Conservation (phyloP, 2,113 vertebrate species). For the Coreoperca whiteheadi region DNA sequence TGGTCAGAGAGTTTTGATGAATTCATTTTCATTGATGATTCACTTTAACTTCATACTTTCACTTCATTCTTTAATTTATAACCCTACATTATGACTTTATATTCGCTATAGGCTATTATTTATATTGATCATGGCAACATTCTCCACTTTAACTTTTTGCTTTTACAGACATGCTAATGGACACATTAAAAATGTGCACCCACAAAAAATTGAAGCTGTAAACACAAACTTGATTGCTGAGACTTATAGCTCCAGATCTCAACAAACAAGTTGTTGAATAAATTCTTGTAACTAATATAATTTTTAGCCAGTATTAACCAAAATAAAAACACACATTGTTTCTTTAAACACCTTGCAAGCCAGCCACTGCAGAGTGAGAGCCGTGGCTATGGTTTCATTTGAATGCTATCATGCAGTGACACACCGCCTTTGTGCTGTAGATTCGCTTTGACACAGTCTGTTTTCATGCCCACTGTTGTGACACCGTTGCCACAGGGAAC, state of each 20-base stretch:
- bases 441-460: constrained; percentile 53
- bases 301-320: neutral
- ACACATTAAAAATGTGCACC: constrained; percentile 2
- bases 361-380: constrained; percentile 6
- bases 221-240: neutral
- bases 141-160: neutral
- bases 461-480: constrained; percentile 59
- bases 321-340: neutral
- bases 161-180: neutral
- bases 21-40: constrained; percentile 28
- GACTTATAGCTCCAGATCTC: neutral
- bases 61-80: no score
- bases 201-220: neutral
- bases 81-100: neutral
- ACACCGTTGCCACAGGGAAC: constrained; percentile 39
- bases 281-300: neutral
- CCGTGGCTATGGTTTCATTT: constrained; percentile 15
- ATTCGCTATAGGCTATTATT: neutral
- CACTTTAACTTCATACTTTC: neutral
- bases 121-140: neutral
- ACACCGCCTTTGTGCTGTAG: constrained; percentile 23
- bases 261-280: neutral
- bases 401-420: constrained; percentile 26
- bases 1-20: constrained; percentile 7
- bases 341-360: neutral